These are phyloP conservation scores for Myoxocephalus aenaeus DNA, from an alignment of 2,797 vertebrate species.

Conservation along the genomic window DNA sequence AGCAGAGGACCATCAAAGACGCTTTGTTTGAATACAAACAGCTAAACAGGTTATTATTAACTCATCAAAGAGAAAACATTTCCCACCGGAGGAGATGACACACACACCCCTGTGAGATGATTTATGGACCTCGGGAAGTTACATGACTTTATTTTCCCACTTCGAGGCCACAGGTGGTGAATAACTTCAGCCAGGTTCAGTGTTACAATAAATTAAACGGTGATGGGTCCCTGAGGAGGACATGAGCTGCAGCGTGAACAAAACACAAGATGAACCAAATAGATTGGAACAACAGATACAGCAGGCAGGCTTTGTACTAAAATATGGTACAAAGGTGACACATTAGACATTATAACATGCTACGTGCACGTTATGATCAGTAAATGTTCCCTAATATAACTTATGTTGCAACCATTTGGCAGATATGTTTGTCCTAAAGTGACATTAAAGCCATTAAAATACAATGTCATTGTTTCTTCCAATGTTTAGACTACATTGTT, in stretches of 20 bases:
- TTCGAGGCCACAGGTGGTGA: neutral
- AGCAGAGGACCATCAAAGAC: constrained; percentile 15
- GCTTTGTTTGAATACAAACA: constrained; percentile 29
- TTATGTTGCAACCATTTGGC: neutral
- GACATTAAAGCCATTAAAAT: too few species aligned
- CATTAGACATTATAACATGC: too few species aligned
- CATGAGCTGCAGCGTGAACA: neutral
- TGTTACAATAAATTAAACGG: neutral
- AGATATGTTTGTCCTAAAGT: too few species aligned
- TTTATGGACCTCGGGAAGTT: constrained; percentile 3
- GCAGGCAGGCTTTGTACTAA: neutral
- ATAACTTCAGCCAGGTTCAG: constrained; percentile 3
- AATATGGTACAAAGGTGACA: neutral
- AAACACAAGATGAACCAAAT: neutral
- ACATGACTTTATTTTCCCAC: neutral
- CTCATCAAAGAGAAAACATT: constrained; percentile 9
- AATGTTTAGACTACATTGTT: too few species aligned
- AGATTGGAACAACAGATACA: neutral
- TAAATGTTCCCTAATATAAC: too few species aligned
- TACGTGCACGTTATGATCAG: too few species aligned
- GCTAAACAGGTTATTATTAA: neutral
- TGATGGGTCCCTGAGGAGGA: neutral
- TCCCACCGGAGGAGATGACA: neutral
- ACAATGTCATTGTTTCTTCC: too few species aligned
- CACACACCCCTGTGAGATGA: constrained; percentile 19